phyloP scores from a whole-genome alignment of 2,888 invertebrate species.

The Apoderus coryli region DNA sequence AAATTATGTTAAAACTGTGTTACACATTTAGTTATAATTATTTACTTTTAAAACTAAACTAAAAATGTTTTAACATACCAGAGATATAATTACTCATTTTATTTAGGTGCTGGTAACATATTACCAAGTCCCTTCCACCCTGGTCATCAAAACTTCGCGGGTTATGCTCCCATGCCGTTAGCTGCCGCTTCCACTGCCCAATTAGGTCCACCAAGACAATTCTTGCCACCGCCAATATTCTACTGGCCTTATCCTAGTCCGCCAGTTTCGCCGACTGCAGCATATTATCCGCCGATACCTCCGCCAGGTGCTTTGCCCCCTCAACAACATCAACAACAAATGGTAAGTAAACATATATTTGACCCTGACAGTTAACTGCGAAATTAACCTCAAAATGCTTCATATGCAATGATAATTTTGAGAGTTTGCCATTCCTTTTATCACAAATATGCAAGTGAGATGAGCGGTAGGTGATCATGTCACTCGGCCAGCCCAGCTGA shows the following conservation, averaged over 20 bases:
- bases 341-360: conserved; percentile 13
- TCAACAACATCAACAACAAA: conserved; percentile 29
- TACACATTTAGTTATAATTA: too few relatives aligned
- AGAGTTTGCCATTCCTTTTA: not conserved
- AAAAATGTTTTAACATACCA: too few relatives aligned
- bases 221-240: conserved; percentile 46
- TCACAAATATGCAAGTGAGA: too few relatives aligned
- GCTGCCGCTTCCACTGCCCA: conserved; percentile 31
- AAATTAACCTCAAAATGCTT: conserved; percentile 3
- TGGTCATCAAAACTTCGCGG: conserved; percentile 27
- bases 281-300: conserved; percentile 56
- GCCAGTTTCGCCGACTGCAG: conserved; percentile 84
- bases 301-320: conserved; percentile 25
- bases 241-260: conserved; percentile 94
- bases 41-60: too few relatives aligned
- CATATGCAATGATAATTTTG: not conserved
- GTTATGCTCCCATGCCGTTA: conserved; percentile 29
- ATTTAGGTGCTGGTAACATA: conserved; percentile 41
- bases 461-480: too few relatives aligned
- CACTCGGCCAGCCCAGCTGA: too few relatives aligned
- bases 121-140: conserved; percentile 34
- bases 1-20: too few relatives aligned
- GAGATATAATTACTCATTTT: too few relatives aligned
- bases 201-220: conserved; percentile 24
- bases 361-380: conserved; percentile 2